A percentile compares a stretch with the other conserved stretches of the same genome.
phyloP scores from a whole-genome alignment of 2,113 vertebrate genomes.

The Hypocryptadius cinnamomeus region DNA sequence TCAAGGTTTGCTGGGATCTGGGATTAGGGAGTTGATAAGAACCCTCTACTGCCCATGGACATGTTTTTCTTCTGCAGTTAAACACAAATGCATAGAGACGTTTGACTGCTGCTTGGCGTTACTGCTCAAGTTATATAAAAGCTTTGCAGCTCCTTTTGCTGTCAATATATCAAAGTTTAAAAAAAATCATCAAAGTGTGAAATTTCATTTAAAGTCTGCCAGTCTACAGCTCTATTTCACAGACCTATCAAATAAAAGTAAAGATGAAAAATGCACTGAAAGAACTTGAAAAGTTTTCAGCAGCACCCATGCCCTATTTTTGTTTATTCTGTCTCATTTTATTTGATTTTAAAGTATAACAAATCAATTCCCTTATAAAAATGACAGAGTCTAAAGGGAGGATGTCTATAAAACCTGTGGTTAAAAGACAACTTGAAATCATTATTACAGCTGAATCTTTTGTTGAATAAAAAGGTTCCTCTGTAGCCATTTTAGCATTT shows the following conservation, averaged over 20 bases:
- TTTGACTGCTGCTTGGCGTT: constrained; percentile 87
- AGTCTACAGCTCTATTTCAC: constrained; percentile 78
- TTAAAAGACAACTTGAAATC: constrained; percentile 61
- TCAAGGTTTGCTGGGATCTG: constrained; percentile 98
- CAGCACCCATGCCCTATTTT: constrained; percentile 55
- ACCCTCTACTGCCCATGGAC: constrained; percentile 81
- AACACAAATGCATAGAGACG: constrained; percentile 92
- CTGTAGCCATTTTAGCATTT: constrained; percentile 61
- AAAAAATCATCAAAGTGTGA: constrained; percentile 92
- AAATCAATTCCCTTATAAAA: constrained; percentile 64
- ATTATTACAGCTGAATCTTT: constrained; percentile 48
- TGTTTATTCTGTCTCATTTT: constrained; percentile 70
- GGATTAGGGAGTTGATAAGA: constrained; percentile 95
- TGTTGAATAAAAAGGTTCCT: constrained; percentile 27
- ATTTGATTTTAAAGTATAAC: constrained; percentile 73
- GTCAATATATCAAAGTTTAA: constrained; percentile 97
- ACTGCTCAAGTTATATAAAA: constrained; percentile 87
- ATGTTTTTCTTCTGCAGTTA: constrained; percentile 91
- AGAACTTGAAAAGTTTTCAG: constrained; percentile 74
- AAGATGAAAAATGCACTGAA: constrained; percentile 74
- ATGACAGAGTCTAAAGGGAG: constrained; percentile 46
- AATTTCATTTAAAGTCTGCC: constrained; percentile 87
- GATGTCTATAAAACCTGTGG: constrained; percentile 20
- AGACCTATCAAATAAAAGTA: constrained; percentile 80
- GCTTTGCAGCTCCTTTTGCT: constrained; percentile 86